Base-by-base conservation (phyloP, 2,797 vertebrate genomes). In the Salmo trutta region DNA sequence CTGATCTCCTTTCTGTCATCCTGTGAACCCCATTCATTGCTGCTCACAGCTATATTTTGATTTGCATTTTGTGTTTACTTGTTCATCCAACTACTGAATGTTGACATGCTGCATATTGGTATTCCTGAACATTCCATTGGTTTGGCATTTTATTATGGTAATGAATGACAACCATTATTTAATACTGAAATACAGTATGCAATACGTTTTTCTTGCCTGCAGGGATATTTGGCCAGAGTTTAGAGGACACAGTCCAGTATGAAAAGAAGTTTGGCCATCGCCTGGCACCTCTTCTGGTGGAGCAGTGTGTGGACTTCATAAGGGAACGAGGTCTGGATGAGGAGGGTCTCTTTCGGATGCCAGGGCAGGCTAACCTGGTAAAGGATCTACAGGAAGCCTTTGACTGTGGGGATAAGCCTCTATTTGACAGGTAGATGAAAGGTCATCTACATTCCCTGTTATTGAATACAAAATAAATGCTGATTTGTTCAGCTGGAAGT, bases 291-390 rank as follows among this genome's bases (percentile, higher is more conserved):
- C 91, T 98, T 71, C 90, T 99, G 90, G 97, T 99, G 87, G 97
- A 98, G 81, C 97, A 98, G 90, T 99, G 98, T 36, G 98, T 97
- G 93, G 96, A 98, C 88, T 99, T 99, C 91, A 97, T 99, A 88
- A 93, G 96, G 65, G 96, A 97, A 54, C 85, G 90, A 0, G 98
- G 98, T 14, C 93, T 99, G 72, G 92, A 95, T 0, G 98, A 99
- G 87, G 98, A 99, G 86, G 98, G 98, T 0, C 95, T 99, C 29
- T 99, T 99, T 74, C 92, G 98, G 64, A 96, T 98, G 96, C 97
- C 98, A 0, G 98, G 98, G 29, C 97, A 98, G 91, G 97, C 98
- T 87, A 99, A 95, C 90, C 94, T 99, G 52, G 98, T 99, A 82
- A 96, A 97, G 86, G 96, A 98, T 71, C 95, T 99, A 52, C 98